Percentiles rank a stretch among this genome's conserved stretches.
Evolutionary conservation across 1,140 invertebrate species (phyloP).

Genomic region (Philotrypesis tridentata): DNA sequence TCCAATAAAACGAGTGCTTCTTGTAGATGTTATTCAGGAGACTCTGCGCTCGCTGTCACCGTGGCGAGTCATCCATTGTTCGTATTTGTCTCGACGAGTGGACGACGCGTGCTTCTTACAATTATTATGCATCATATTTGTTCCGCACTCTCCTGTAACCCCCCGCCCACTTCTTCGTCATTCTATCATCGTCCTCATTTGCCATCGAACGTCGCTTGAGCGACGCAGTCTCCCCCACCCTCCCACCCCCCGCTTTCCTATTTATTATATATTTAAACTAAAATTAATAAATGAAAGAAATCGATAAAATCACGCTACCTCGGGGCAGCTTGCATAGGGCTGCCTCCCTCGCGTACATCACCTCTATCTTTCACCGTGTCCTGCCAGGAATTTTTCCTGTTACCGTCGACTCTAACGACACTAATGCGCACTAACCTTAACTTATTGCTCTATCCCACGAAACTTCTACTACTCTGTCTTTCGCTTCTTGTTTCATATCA

Average conservation of each 20-base stretch:
- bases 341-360: neutral
- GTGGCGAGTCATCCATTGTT: neutral
- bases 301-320: slow-evolving; percentile 14
- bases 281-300: slow-evolving; percentile 1
- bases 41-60: neutral
- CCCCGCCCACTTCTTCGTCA: neutral
- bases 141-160: neutral
- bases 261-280: slow-evolving; percentile 25
- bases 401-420: neutral
- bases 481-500: neutral
- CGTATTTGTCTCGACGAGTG: slow-evolving; percentile 2
- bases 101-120: neutral
- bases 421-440: slow-evolving; percentile 47
- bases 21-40: no score
- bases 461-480: no score
- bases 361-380: neutral
- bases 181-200: slow-evolving; percentile 26
- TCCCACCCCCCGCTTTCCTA: neutral
- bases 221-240: neutral
- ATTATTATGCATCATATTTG: neutral
- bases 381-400: slow-evolving; percentile 15
- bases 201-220: slow-evolving; percentile 11
- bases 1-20: no score
- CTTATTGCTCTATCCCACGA: slow-evolving; percentile 42
- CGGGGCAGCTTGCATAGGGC: neutral